Evolutionary conservation across 2,797 vertebrate genomes (phyloP).

Genomic region (Hemibagrus guttatus): DNA sequence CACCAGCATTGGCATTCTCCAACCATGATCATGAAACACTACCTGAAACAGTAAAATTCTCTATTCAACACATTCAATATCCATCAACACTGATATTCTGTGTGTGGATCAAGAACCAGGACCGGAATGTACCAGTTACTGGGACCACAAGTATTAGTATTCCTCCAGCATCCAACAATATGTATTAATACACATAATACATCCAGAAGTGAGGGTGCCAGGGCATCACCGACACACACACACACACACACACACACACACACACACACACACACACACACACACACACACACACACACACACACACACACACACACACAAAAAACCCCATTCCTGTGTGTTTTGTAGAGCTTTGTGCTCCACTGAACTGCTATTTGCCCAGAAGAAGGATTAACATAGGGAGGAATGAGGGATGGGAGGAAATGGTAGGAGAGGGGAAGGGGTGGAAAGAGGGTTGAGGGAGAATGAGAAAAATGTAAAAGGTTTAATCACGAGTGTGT

Average conservation of each 20-base stretch:
- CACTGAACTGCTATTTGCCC: slow-evolving; percentile 1
- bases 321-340: neutral
- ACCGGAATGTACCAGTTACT: neutral
- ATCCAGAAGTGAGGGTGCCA: neutral
- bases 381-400: slow-evolving; percentile 24
- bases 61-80: neutral
- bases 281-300: neutral
- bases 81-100: neutral
- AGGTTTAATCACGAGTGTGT: slow-evolving; percentile 3
- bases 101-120: neutral
- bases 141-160: neutral
- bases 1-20: neutral
- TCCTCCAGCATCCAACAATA: neutral
- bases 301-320: neutral
- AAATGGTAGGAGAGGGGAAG: neutral
- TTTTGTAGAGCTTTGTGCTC: neutral
- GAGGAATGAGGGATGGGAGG: neutral
- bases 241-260: neutral
- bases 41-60: neutral
- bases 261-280: neutral
- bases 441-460: neutral
- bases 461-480: slow-evolving; percentile 14
- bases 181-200: too few relatives aligned
- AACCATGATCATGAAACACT: neutral
- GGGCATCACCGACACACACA: neutral